These are phyloP conservation scores for Neodiprion lecontei DNA, from an alignment of 1,140 invertebrate species.

Conservation along the genomic window DNA sequence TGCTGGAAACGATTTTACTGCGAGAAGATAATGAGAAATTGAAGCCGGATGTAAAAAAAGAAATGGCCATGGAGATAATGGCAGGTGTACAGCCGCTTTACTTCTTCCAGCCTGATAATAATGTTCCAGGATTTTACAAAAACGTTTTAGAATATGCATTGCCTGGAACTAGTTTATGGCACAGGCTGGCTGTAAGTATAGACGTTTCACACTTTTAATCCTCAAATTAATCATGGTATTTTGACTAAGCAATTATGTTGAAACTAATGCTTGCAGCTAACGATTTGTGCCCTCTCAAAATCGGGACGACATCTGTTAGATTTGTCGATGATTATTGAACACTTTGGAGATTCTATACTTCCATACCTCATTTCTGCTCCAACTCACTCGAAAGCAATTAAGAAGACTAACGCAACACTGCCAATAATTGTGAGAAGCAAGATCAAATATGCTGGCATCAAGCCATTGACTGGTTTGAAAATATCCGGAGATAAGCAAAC, in stretches of 20 bases:
- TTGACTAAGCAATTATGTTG: background rate
- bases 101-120: conserved; percentile 45
- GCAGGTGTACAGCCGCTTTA: conserved; percentile 51
- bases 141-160: conserved; percentile 45
- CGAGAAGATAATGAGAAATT: conserved; percentile 43
- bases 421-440: conserved; percentile 57
- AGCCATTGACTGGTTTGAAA: conserved; percentile 36
- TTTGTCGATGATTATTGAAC: conserved; percentile 43
- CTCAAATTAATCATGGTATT: conserved; percentile 8
- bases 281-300: conserved; percentile 52
- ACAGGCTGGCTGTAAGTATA: conserved; percentile 51
- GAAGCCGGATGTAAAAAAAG: conserved; percentile 45
- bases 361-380: conserved; percentile 43
- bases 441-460: conserved; percentile 53
- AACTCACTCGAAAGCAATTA: conserved; percentile 19
- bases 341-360: conserved; percentile 57
- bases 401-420: conserved; percentile 33
- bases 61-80: conserved; percentile 52
- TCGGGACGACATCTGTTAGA: conserved; percentile 46
- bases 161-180: conserved; percentile 52
- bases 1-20: conserved; percentile 46
- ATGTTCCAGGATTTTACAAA: conserved; percentile 43
- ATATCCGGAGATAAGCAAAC: conserved; percentile 46
- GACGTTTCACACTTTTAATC: conserved; percentile 8
- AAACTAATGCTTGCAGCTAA: conserved; percentile 36